Evolutionary conservation across 2,888 invertebrate genomes (phyloP).

Genomic region (Dolomedes plantarius): DNA sequence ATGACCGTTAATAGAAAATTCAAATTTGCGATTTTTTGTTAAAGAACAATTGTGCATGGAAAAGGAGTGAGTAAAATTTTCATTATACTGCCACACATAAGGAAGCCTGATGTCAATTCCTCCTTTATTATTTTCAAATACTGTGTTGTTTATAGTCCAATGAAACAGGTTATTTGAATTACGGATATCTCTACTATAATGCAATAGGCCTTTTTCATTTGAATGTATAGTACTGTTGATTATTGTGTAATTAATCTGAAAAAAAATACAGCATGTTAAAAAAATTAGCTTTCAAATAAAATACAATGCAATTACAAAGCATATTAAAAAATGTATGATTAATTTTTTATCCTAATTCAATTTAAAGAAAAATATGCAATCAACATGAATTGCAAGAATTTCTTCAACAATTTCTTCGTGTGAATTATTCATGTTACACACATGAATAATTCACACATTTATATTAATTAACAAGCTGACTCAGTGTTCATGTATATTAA

Average conservation of each 20-base stretch:
- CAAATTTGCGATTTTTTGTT: conserved; percentile 88
- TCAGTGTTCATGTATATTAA: too few relatives aligned
- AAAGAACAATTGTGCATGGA: conserved; percentile 91
- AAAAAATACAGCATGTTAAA: conserved; percentile 8
- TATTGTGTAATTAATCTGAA: conserved; percentile 88
- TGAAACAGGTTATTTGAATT: conserved; percentile 98
- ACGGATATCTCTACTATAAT: conserved; percentile 92
- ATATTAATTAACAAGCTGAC: too few relatives aligned
- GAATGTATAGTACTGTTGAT: conserved; percentile 89
- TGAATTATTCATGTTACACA: too few relatives aligned
- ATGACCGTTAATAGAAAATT: conserved; percentile 91
- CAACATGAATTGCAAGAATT: too few relatives aligned
- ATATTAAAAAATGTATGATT: too few relatives aligned
- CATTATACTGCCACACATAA: conserved; percentile 96
- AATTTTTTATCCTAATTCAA: too few relatives aligned
- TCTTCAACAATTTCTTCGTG: too few relatives aligned
- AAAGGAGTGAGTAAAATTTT: conserved; percentile 94
- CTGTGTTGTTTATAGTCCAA: conserved; percentile 91
- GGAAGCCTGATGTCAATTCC: conserved; percentile 93
- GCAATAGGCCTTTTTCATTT: conserved; percentile 90
- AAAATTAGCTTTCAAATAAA: too few relatives aligned
- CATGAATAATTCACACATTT: too few relatives aligned
- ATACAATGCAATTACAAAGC: too few relatives aligned
- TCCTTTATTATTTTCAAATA: conserved; percentile 89
- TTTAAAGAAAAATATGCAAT: too few relatives aligned